A percentile compares a stretch with the other conserved stretches of the same genome.
Conservation (phyloP, 2,797 vertebrate genomes). For the Parotocinclus haroldoi region DNA sequence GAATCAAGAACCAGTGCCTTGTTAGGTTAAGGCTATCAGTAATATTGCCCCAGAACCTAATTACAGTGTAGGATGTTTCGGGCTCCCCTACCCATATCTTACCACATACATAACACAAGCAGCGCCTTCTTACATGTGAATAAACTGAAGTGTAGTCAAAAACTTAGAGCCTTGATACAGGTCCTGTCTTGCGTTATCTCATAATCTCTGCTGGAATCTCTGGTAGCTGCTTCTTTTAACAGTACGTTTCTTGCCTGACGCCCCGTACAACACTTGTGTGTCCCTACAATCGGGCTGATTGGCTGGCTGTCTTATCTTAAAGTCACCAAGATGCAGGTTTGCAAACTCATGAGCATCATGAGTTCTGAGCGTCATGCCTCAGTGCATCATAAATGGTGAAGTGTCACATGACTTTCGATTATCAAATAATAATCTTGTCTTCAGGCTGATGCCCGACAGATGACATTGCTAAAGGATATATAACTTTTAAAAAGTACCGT, state of each 20-base stretch:
- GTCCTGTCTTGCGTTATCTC: slow-evolving; percentile 58
- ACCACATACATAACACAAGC: too few species aligned
- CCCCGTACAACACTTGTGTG: background rate
- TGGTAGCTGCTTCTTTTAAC: slow-evolving; percentile 41
- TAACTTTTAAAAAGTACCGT: too few species aligned
- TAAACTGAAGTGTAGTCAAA: too few species aligned
- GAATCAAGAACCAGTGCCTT: too few species aligned
- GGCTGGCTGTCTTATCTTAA: slow-evolving; percentile 64
- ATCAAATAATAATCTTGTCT: background rate
- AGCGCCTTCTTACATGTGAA: too few species aligned
- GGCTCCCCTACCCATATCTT: too few species aligned
- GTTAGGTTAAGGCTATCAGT: too few species aligned
- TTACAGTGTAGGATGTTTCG: too few species aligned
- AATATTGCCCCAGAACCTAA: too few species aligned
- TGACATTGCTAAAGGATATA: too few species aligned
- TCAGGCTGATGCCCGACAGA: background rate
- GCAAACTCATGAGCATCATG: background rate
- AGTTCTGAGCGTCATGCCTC: background rate
- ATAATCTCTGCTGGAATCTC: slow-evolving; percentile 53
- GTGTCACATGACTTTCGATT: background rate
- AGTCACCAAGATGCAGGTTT: background rate
- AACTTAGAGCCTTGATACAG: slow-evolving; percentile 49
- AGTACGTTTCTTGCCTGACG: slow-evolving; percentile 31
- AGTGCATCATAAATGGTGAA: slow-evolving; percentile 2
- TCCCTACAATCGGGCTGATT: slow-evolving; percentile 46